phyloP scores from a whole-genome alignment of 2,113 vertebrate genomes.

The Bothrops jararaca region DNA sequence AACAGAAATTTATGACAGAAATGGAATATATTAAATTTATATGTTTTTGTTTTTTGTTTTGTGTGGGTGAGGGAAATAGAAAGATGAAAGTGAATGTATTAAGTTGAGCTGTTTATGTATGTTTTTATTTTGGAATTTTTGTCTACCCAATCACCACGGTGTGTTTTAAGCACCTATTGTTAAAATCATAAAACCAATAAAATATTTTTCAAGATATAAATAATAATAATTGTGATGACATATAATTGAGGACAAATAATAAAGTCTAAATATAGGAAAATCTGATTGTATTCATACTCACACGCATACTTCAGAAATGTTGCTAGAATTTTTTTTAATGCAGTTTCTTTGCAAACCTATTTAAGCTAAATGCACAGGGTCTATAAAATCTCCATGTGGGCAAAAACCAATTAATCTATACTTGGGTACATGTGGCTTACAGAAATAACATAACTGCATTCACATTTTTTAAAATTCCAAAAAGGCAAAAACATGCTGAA shows the following conservation, averaged over 20 bases:
- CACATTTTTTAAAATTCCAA: not conserved
- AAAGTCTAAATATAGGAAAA: not conserved
- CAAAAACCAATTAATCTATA: not conserved
- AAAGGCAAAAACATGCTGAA: not conserved
- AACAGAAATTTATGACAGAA: too few relatives aligned
- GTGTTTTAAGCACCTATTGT: too few relatives aligned
- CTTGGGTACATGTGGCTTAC: not conserved
- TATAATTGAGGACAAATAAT: not conserved
- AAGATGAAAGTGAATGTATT: too few relatives aligned
- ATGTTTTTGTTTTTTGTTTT: too few relatives aligned
- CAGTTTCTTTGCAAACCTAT: not conserved
- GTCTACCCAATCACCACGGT: too few relatives aligned
- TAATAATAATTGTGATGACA: not conserved
- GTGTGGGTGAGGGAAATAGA: too few relatives aligned
- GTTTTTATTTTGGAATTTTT: too few relatives aligned
- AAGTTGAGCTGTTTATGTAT: too few relatives aligned
- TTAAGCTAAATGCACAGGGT: not conserved
- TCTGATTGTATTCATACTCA: not conserved
- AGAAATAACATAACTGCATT: not conserved
- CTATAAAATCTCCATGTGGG: not conserved
- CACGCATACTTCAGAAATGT: not conserved
- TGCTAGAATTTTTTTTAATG: not conserved
- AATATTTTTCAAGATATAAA: too few relatives aligned
- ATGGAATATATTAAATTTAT: too few relatives aligned
- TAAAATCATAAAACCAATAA: too few relatives aligned